phyloP scores from a whole-genome alignment of 2,888 invertebrate species.

The Liopterus haemorrhoidalis region DNA sequence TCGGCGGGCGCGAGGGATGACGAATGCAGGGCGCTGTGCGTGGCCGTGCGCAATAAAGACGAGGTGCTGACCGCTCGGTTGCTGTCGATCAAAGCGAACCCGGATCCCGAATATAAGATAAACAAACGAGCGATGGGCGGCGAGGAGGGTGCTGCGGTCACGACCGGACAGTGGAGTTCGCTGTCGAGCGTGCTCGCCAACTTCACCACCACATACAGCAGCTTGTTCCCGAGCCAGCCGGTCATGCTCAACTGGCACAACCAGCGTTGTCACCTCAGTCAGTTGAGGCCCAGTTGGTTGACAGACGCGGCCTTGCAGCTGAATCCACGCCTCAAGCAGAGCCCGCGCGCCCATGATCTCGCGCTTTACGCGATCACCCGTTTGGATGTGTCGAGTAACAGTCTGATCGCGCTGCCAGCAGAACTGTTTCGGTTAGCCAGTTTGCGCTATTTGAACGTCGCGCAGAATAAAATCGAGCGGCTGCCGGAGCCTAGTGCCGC shows the following conservation, averaged over 20 bases:
- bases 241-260: constrained; percentile 92
- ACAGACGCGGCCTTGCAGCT: constrained; percentile 76
- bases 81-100: constrained; percentile 81
- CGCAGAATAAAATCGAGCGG: constrained; percentile 81
- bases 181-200: constrained; percentile 51
- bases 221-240: constrained; percentile 74
- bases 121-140: constrained; percentile 83
- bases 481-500: constrained; percentile 52
- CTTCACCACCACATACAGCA: constrained; percentile 62
- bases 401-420: constrained; percentile 70
- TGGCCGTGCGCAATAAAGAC: constrained; percentile 69
- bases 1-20: constrained; percentile 83
- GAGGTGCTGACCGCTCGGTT: constrained; percentile 71
- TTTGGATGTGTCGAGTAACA: constrained; percentile 87
- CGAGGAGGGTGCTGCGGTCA: too few species aligned
- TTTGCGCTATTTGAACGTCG: constrained; percentile 74
- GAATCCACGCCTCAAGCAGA: constrained; percentile 73
- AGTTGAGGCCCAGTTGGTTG: constrained; percentile 75
- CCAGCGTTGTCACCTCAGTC: constrained; percentile 63
- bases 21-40: constrained; percentile 71
- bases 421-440: constrained; percentile 80
- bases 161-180: constrained; percentile 54
- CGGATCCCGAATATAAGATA: constrained; percentile 88
- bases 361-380: constrained; percentile 89
- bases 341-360: constrained; percentile 58